These are phyloP conservation scores for Lasioglossum lativentre DNA, from an alignment of 2,888 invertebrate species.

Conservation along the genomic window DNA sequence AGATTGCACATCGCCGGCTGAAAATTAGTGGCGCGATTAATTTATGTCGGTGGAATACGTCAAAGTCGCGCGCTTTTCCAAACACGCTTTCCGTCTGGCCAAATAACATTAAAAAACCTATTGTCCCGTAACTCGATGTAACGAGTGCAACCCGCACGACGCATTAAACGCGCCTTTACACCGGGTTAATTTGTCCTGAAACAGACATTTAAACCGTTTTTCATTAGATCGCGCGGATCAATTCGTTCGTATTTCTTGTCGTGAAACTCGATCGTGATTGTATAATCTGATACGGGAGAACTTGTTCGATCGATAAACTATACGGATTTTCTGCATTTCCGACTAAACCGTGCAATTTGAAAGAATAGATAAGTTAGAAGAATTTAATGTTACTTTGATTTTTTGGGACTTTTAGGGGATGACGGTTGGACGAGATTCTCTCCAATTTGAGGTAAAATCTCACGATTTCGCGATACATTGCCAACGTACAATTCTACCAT, in stretches of 20 bases:
- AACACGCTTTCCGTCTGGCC: neutral
- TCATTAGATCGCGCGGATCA: neutral
- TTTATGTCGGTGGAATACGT: slow-evolving; percentile 60
- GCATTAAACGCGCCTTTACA: neutral
- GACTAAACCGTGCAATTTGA: neutral
- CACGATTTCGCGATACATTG: neutral
- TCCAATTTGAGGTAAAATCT: neutral
- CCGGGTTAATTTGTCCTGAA: neutral
- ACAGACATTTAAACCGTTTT: neutral
- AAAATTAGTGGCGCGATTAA: slow-evolving; percentile 70
- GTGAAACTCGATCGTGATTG: neutral
- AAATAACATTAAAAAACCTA: slow-evolving; percentile 1
- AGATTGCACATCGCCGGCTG: slow-evolving; percentile 64
- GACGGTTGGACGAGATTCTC: neutral
- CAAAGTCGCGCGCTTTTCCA: slow-evolving; percentile 20
- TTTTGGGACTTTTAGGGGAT: too few relatives aligned
- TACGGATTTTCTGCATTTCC: neutral
- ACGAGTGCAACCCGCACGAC: neutral
- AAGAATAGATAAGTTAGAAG: neutral
- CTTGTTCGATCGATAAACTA: neutral
- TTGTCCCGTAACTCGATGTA: slow-evolving; percentile 14
- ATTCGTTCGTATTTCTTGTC: neutral
- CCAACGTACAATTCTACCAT: neutral
- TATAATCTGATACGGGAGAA: neutral
- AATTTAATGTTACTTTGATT: neutral